Conservation (phyloP, 2,888 invertebrate genomes). For the Tiphia femorata region DNA sequence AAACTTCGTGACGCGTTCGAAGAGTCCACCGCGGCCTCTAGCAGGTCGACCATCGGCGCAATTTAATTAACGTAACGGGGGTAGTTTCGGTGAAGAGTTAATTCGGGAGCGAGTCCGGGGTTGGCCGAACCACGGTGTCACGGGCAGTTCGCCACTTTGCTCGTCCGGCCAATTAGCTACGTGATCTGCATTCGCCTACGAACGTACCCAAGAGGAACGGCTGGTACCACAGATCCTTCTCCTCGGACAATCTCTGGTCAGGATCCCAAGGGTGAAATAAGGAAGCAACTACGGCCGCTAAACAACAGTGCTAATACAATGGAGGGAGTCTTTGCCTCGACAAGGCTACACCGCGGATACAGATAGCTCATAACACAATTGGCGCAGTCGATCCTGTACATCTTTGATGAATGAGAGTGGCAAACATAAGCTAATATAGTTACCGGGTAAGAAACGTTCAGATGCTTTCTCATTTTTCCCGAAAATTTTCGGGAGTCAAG, state of each 20-base stretch:
- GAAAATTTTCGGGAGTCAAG: no score
- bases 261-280: conserved; percentile 54
- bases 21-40: neutral
- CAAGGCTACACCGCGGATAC: no score
- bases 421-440: no score
- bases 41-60: conserved; percentile 8
- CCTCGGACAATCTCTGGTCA: conserved; percentile 10
- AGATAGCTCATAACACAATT: no score
- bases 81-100: conserved; percentile 20
- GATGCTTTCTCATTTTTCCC: no score
- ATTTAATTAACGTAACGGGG: conserved; percentile 40
- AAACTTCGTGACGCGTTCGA: neutral
- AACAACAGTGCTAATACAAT: conserved; percentile 47
- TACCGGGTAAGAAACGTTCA: no score
- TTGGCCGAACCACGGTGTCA: conserved; percentile 9
- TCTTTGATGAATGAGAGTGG: no score
- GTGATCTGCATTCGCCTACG: conserved; percentile 53
- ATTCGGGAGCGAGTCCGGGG: conserved; percentile 14
- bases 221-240: conserved; percentile 1
- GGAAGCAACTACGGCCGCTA: conserved; percentile 53
- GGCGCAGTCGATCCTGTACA: no score
- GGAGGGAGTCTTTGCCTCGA: no score
- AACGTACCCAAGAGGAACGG: neutral
- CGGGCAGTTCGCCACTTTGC: conserved; percentile 36
- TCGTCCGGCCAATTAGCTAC: conserved; percentile 51